Evolutionary conservation across 2,888 invertebrate species (phyloP), one percentile per base, ranked within the genome.

Genomic region (Caenorhabditis doughertyi): DNA sequence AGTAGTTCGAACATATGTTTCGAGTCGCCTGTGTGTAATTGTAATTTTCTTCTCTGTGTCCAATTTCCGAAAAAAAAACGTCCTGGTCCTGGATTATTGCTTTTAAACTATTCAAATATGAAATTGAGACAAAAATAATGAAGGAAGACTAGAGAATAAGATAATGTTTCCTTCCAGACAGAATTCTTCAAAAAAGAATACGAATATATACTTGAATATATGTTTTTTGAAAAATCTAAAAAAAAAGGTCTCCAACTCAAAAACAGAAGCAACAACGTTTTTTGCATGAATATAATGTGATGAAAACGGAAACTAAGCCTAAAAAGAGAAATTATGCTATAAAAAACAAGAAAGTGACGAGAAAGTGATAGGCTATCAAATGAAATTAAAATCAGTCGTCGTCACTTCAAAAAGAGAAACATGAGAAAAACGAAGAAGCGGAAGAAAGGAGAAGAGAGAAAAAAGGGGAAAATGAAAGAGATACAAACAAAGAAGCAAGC

Each of bases 281-380:
- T 32, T 32, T 5, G 8, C 16, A 21, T 21, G 21, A 35, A 47
- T n/a, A 27, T n/a, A 13, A 16, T 9, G 9, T 8, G n/a, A 16
- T 44, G 3, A 7, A 5, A 47, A 18, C n/a, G 18, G 18, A 47
- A 18, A 3, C 18, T 18, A 8, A n/a, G 44, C 7, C 13, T 47
- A 7, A 18, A 13, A 47, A 18, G 62, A 53, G 74, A 74, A 56
- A 74, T 42, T 49, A 49, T 49, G 56, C n/a, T 42, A 32, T 39
- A 64, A 62, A 64, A 64, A 68, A 64, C 71, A 13, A 60, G 72
- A 64, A 72, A 79, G 64, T 64, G 65, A 60, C 44, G 76, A 68
- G 67, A 79, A 79, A 72, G 72, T 71, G 72, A 72, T 65, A 65
- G 58, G 71, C 56, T 71, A 65, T 79, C 71, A 72, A 44, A 60